phyloP scores from a whole-genome alignment of 2,797 vertebrate genomes.

The Philypnodon macrostomus region DNA sequence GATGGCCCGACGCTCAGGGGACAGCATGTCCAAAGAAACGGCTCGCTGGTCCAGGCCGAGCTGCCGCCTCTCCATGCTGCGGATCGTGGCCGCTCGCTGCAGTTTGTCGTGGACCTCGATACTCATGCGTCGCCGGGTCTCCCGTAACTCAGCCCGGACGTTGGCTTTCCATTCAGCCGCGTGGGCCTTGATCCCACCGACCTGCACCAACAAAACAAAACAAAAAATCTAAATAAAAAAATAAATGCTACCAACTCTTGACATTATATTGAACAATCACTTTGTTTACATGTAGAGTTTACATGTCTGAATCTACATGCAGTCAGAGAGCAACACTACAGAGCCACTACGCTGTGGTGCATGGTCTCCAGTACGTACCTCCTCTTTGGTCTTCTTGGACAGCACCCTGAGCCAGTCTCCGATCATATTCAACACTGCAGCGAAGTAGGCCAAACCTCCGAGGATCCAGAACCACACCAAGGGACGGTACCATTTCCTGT shows the following conservation, averaged over 20 bases:
- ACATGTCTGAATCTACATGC: too few species aligned
- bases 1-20: conserved; percentile 90
- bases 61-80: conserved; percentile 95
- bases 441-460: conserved; percentile 96
- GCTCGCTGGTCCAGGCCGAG: conserved; percentile 94
- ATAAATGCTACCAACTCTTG: too few species aligned
- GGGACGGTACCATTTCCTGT: conserved; percentile 95
- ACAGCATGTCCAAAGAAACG: conserved; percentile 95
- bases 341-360: too few species aligned
- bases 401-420: conserved; percentile 96
- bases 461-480: conserved; percentile 99
- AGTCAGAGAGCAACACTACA: too few species aligned
- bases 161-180: conserved; percentile 98
- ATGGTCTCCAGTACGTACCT: conserved; percentile 81
- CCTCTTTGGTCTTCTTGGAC: conserved; percentile 98
- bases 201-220: conserved; percentile 69
- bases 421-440: conserved; percentile 97
- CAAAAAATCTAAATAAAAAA: too few species aligned
- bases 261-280: too few species aligned
- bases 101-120: conserved; percentile 97
- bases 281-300: too few species aligned
- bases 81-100: conserved; percentile 93
- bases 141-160: conserved; percentile 91
- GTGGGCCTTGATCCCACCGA: conserved; percentile 94
- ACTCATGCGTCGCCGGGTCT: conserved; percentile 89